These are phyloP conservation scores for Perizoma flavofasciatum DNA, from an alignment of 2,888 invertebrate genomes.

Conservation along the genomic window DNA sequence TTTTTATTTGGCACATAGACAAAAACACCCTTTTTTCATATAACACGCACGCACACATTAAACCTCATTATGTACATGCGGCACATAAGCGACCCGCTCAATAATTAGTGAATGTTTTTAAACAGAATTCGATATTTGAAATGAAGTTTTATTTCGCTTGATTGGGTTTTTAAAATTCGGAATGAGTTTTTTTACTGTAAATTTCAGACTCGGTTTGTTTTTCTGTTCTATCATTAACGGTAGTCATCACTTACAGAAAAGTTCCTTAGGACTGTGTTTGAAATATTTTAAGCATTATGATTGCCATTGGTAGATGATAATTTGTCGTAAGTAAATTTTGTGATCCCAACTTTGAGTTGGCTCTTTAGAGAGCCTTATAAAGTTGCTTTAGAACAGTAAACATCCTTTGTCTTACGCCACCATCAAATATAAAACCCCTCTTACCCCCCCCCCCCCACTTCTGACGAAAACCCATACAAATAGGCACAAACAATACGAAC, in stretches of 20 bases:
- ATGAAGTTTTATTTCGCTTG: slow-evolving; percentile 71
- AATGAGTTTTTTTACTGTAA: slow-evolving; percentile 38
- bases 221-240: slow-evolving; percentile 17
- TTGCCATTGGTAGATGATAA: no score
- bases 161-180: slow-evolving; percentile 39
- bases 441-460: slow-evolving; percentile 7
- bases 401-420: not conserved
- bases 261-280: no score
- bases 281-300: no score
- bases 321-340: no score
- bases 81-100: slow-evolving; percentile 54
- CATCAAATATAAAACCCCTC: slow-evolving; percentile 12
- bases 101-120: slow-evolving; percentile 81
- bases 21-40: slow-evolving; percentile 80
- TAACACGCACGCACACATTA: slow-evolving; percentile 62
- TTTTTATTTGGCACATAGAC: slow-evolving; percentile 84
- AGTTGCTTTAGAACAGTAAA: not conserved
- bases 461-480: slow-evolving; percentile 23
- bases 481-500: slow-evolving; percentile 39
- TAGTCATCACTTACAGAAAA: no score
- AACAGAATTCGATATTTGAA: slow-evolving; percentile 76
- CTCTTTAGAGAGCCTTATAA: no score
- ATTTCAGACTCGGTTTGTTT: slow-evolving; percentile 22
- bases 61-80: slow-evolving; percentile 45
- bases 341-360: no score